phyloP scores from a whole-genome alignment of 1,140 invertebrate genomes.

The Drosophila azteca region DNA sequence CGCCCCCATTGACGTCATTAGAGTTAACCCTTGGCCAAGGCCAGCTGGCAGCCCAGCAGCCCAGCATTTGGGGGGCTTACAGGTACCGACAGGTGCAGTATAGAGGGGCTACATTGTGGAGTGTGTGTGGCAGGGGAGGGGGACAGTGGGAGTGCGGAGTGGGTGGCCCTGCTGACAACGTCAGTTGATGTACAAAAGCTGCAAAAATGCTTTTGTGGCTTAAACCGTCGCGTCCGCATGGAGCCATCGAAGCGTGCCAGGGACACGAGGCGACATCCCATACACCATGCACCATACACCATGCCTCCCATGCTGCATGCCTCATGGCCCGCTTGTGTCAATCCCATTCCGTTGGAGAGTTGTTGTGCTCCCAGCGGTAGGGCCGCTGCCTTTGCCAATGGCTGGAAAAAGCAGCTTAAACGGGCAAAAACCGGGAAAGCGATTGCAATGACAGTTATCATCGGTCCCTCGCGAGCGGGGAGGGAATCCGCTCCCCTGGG shows the following conservation, averaged over 20 bases:
- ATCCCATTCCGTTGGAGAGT: not conserved
- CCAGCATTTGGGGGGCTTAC: no score
- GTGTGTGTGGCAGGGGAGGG: not conserved
- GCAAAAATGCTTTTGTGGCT: slow-evolving; percentile 53
- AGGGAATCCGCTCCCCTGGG: no score
- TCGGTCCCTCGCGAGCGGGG: no score
- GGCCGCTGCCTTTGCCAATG: no score
- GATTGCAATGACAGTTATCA: no score
- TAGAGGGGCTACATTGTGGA: not conserved
- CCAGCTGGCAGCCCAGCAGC: not conserved
- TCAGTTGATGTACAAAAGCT: slow-evolving; percentile 22
- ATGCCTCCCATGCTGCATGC: not conserved
- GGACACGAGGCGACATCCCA: slow-evolving; percentile 30
- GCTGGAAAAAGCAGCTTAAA: no score
- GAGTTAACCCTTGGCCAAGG: slow-evolving; percentile 55
- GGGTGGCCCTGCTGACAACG: slow-evolving; percentile 20
- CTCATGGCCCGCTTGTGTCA: not conserved
- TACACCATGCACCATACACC: no score
- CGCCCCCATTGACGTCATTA: slow-evolving; percentile 68
- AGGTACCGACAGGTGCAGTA: no score
- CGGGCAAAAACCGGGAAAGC: no score
- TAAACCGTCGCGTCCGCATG: slow-evolving; percentile 33
- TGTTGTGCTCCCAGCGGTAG: no score
- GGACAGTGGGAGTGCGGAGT: no score
- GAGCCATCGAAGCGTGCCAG: slow-evolving; percentile 57